Evolutionary conservation across 35 echinoderm and acorn worm species (phyloP), one percentile per base, ranked within the genome.

Genomic region (Apostichopus parvimensis): DNA sequence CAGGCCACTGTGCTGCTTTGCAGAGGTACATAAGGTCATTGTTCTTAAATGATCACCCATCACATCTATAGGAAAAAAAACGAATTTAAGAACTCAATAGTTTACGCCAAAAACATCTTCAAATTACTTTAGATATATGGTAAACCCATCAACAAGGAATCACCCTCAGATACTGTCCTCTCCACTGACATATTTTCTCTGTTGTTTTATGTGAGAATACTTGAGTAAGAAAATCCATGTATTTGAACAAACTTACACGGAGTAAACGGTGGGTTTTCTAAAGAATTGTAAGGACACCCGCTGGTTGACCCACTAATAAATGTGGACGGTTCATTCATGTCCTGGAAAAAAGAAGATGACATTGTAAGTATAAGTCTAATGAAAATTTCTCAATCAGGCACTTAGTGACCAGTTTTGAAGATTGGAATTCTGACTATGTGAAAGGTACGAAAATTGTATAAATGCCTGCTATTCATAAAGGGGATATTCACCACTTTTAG

Each of bases 261-360:
- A 13, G 79, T 82, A 82, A 55, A 82, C 17, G 79, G 79, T 1
- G 79, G 79, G 2, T 82, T 56, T 12, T 82, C 79, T 20, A 82
- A 13, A 17, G 79, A 17, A 54, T 56, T 82, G 52, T 4, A 12
- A 13, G 79, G 79, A 55, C 79, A 82, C 1, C 79, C 79, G 54
- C 55, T 82, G 45, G 54, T 82, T 45, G 79, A 82, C 8, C 92
- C 92, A 88, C 83, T 83, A 10, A 93, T 60, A 59, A 93, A 79
- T 88, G 71, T 93, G 13, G 83, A 78, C 77, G 92, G 92, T 88
- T 93, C 92, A 88, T 93, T 93, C 92, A 93, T 93, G 56, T 93
- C 92, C 92, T 93, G 17, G 6, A 62, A 62, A 59, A 14, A 25
- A 79, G 21, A 79, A 79, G 77, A 45, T 18, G 3, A 28, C 11